phyloP scores from a whole-genome alignment of 2,888 invertebrate species.

The Brachypterus glaber region DNA sequence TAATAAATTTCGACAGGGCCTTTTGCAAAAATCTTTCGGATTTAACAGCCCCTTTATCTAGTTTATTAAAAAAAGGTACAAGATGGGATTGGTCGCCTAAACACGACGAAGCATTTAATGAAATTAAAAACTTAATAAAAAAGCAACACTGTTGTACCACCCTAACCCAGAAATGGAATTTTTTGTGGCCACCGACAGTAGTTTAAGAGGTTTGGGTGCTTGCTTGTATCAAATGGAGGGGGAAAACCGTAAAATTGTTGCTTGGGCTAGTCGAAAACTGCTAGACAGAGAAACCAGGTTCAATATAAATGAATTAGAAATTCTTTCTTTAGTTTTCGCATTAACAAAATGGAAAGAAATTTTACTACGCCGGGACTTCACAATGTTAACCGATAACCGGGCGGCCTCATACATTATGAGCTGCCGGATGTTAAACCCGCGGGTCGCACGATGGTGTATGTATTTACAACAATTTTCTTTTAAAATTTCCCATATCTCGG shows the following conservation, averaged over 20 bases:
- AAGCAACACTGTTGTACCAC: background rate
- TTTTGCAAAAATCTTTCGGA: conserved; percentile 6
- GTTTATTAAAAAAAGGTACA: background rate
- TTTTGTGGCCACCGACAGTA: background rate
- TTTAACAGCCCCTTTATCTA: background rate
- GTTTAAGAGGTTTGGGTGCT: background rate
- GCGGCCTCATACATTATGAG: background rate
- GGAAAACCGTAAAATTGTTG: background rate
- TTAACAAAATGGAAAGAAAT: too few relatives aligned
- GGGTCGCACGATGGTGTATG: too few relatives aligned
- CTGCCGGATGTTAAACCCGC: background rate
- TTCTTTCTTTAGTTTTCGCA: background rate
- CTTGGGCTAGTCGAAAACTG: background rate
- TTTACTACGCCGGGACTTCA: background rate
- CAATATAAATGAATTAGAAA: background rate
- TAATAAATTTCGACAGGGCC: conserved; percentile 12
- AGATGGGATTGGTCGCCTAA: background rate
- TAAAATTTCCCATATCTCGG: background rate
- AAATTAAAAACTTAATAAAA: background rate
- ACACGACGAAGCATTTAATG: background rate
- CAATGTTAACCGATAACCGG: background rate
- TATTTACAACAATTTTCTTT: background rate
- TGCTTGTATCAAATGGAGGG: background rate
- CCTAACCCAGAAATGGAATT: background rate
- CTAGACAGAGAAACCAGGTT: background rate